Evolutionary conservation across 2,113 vertebrate species (phyloP), one percentile per base, ranked within the genome.

Genomic region (Vidua macroura): DNA sequence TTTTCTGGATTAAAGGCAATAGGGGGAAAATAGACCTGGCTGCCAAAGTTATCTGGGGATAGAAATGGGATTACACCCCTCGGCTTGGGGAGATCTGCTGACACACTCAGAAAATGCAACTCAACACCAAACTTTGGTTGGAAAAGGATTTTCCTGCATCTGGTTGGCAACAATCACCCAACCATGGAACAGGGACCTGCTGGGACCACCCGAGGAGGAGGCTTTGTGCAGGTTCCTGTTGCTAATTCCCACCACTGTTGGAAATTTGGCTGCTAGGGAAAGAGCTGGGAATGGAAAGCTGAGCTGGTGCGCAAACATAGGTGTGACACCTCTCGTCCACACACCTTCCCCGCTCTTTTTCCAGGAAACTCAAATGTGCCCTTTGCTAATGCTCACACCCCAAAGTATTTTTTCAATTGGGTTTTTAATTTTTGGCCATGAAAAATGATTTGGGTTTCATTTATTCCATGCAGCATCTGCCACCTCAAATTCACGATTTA

Each of bases 1-100:
- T 86, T 97, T 97, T 83, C 64, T 33, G 92, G 94, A 95, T 96
- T 94, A 96, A 95, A 96, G 66, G 82, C 68, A 80, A 74, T 23
- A 11, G 31, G 67, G 79, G 78, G 7, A 53, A 91, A 95, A 82
- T 0, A 62, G 73, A 86, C 44, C 69, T 55, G 80, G 64, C 92
- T 97, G 92, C 95, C 88, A 93, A 86, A 94, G 19, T 53, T 67
- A 64, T 60, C 92, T 78, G 10, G 46, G 96, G 92, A 15, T 92
- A 3, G 64, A 75, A 83, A 62, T 15, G 73, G 90, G 90, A 93
- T 96, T 94, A 83, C 76, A 53, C 9, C n/a, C 76, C 83, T 60
- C 17, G 5, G 88, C 11, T 0, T 2, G 13, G 88, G 79, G 68
- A 67, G 82, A 83, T 37, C 83, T 95, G 92, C 93, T 96, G 93